Evolutionary conservation across 64 coral and sea anemone species (phyloP).

Genomic region (Actinia equina): DNA sequence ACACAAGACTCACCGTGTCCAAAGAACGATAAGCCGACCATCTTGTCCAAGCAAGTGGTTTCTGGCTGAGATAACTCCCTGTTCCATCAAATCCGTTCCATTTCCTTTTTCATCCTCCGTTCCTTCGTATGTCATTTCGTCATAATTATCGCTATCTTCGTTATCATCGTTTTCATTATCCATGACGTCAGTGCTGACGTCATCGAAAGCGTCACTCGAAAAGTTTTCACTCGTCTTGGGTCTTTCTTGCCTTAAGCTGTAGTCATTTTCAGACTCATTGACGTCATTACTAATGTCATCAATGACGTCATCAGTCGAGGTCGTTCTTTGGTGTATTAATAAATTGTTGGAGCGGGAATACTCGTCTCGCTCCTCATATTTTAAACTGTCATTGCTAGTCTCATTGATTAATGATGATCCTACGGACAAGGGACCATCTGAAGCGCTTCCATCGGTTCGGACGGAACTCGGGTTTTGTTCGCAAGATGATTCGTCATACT

Average conservation of each 20-base stretch:
- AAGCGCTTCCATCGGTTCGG: conserved; percentile 1
- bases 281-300: conserved; percentile 40
- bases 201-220: conserved; percentile 8
- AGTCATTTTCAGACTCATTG: conserved; percentile 37
- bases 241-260: neutral
- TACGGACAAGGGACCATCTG: conserved; percentile 28
- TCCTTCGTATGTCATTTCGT: neutral
- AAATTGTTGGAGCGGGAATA: neutral
- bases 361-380: conserved; percentile 5
- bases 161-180: conserved; percentile 28
- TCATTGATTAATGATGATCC: conserved; percentile 25
- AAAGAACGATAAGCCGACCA: conserved; percentile 53
- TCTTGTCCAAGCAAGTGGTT: conserved; percentile 51
- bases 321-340: conserved; percentile 1
- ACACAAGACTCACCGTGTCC: conserved; percentile 50
- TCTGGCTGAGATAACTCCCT: conserved; percentile 25
- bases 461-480: conserved; percentile 19
- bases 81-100: neutral
- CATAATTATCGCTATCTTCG: conserved; percentile 18
- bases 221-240: conserved; percentile 16
- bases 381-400: conserved; percentile 30
- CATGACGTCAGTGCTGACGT: conserved; percentile 2
- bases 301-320: conserved; percentile 35
- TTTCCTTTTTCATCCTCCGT: neutral
- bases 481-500: neutral